Base-by-base conservation (phyloP, 2,888 invertebrate species). In the Eucera pruinosa region DNA sequence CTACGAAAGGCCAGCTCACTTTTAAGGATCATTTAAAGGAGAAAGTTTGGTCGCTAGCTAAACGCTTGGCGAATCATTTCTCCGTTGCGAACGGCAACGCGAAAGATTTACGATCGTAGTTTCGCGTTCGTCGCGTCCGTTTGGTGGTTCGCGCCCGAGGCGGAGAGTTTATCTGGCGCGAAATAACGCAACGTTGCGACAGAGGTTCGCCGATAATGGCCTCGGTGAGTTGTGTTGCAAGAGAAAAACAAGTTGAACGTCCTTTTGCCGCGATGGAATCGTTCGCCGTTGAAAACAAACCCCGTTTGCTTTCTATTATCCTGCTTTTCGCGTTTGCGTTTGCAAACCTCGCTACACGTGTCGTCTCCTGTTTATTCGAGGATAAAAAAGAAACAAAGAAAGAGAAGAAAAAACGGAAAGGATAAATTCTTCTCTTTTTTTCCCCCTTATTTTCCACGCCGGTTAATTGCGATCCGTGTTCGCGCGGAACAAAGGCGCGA, bases 201-300 rank as follows among this genome's bases (percentile, higher is more conserved):
- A 89, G 82, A 85, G 85, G 82, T 23, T 83, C 30, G 85, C 74
- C 77, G 87, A 89, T 86, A 88, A 88, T 71, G 73, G 55, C 39
- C 45, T 41, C 39, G 72, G 33, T n/a, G n/a, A n/a, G n/a, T 1
- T 41, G 23, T 41, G 68, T 50, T 13, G 75, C 67, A 74, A 78
- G 85, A 74, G 76, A 89, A 88, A 87, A 88, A 85, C 87, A 87
- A 88, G 89, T 89, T 89, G 87, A 89, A 89, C 76, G 87, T 76
- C 88, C 88, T 78, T 73, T 66, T 62, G n/a, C n/a, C n/a, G n/a
- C 41, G 45, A 41, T 54, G 36, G 52, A 20, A 30, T 36, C 18
- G 36, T 3, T 18, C 43, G 9, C 11, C 43, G 9, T 6, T 55
- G 71, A 67, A 67, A 67, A 68, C 72, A 47, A 50, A 20, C 50